A percentile compares a stretch with the other conserved stretches of the same genome.
phyloP scores from a whole-genome alignment of 2,797 vertebrate species.

The Sarcoramphus papa region DNA sequence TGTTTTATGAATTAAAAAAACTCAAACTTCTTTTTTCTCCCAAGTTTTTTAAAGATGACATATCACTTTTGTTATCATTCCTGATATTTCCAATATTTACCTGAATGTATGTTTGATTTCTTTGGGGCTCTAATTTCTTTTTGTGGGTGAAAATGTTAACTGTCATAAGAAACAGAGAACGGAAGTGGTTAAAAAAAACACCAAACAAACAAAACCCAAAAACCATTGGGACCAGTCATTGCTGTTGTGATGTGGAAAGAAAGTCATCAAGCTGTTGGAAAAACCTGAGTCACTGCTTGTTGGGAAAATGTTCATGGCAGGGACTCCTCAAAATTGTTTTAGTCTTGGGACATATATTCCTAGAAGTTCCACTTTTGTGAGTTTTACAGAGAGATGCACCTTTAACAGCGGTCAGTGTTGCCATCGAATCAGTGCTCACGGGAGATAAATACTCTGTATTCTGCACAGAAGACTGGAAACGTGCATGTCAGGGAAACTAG shows the following conservation, averaged over 20 bases:
- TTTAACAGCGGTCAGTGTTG: background rate
- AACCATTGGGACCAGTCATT: background rate
- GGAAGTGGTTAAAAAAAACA: background rate
- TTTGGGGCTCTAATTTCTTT: background rate
- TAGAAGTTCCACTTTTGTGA: background rate
- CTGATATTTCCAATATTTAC: background rate
- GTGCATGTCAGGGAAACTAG: background rate
- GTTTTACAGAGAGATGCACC: background rate
- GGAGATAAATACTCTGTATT: background rate
- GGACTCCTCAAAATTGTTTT: background rate
- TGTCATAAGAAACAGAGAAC: background rate
- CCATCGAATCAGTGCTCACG: background rate
- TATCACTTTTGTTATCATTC: background rate
- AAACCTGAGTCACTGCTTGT: background rate
- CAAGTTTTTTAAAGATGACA: background rate
- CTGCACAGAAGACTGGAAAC: background rate
- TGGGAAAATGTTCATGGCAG: background rate
- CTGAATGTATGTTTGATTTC: background rate
- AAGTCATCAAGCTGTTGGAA: background rate
- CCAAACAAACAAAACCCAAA: background rate
- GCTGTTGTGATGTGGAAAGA: background rate
- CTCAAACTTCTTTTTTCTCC: background rate
- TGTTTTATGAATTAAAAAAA: background rate
- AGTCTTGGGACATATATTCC: background rate
- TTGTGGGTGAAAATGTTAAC: background rate